These are phyloP conservation scores for Chorisops tibialis DNA, from an alignment of 2,888 invertebrate species.

Conservation along the genomic window DNA sequence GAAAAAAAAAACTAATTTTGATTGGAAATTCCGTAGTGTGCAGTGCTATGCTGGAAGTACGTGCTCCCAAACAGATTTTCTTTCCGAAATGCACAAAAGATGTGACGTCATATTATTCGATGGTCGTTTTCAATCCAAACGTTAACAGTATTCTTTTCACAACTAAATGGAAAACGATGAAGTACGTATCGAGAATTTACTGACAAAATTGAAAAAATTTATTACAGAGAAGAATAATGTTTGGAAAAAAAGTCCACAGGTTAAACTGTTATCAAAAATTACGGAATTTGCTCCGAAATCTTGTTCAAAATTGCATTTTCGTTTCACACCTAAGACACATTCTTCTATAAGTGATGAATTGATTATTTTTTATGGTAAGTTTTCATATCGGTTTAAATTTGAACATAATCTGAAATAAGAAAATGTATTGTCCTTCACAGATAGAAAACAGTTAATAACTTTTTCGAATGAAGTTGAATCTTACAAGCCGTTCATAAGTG, in stretches of 20 bases:
- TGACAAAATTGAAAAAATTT: too few species aligned
- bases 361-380: background rate
- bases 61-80: background rate
- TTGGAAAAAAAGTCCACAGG: too few species aligned
- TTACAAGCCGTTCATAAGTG: constrained; percentile 5
- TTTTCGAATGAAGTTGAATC: constrained; percentile 13
- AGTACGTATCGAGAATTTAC: too few species aligned
- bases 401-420: too few species aligned
- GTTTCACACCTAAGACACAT: background rate
- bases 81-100: constrained; percentile 15
- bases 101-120: constrained; percentile 9
- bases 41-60: background rate
- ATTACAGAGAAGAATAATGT: too few species aligned
- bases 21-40: background rate
- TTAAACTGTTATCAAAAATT: too few species aligned
- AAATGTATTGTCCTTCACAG: background rate
- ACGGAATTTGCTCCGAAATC: background rate
- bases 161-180: background rate
- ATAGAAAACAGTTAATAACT: background rate
- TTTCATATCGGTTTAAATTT: background rate
- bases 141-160: background rate
- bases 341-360: constrained; percentile 18
- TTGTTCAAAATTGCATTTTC: background rate
- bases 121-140: constrained; percentile 18
- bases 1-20: background rate